Evolutionary conservation across 2,888 invertebrate species (phyloP), one percentile per base, ranked within the genome.

Genomic region (Xestia ashworthii): DNA sequence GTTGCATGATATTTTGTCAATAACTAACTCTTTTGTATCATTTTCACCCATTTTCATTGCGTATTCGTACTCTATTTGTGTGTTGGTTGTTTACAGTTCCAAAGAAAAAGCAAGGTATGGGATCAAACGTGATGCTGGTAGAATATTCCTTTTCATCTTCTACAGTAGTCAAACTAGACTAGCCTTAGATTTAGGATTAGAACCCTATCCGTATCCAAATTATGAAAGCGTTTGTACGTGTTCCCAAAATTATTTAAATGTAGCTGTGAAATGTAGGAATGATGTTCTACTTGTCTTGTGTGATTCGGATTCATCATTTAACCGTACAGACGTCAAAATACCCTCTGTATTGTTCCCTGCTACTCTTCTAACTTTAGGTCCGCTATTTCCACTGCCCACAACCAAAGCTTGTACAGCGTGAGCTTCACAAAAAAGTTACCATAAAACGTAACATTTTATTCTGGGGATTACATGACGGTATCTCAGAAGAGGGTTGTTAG

Each of bases 11-110:
- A 80, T 80, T 80, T 85, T 88, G 60, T 90, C 81, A 74, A 92
- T 91, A 92, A 82, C 86, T 87, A 87, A 87, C 82, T 88, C 85
- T 89, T 87, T 89, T 78, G 65, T 71, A 81, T 87, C 91, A 90
- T 90, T 89, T 86, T 89, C 90, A 93, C 93, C 85, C 94, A 93
- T 92, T 91, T 89, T 88, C 94, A 93, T 94, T 92, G 90, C 90
- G 92, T 94, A 94, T 94, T 94, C 95, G 95, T 96, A 96, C 95
- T 96, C 93, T 95, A 96, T 95, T 94, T 96, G 93, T 96, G 94
- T 96, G 95, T 97, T 97, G 97, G 97, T 97, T 98, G 98, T 97
- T 98, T 98, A 98, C 98, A 98, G 98, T 98, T 97, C 97, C 98
- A 98, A 98, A 98, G 98, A 98, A 98, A 98, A 98, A 97, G 97